A percentile compares a stretch with the other conserved stretches of the same genome.
phyloP scores from a whole-genome alignment of 35 echinoderm and acorn worm species.

The Lytechinus pictus region DNA sequence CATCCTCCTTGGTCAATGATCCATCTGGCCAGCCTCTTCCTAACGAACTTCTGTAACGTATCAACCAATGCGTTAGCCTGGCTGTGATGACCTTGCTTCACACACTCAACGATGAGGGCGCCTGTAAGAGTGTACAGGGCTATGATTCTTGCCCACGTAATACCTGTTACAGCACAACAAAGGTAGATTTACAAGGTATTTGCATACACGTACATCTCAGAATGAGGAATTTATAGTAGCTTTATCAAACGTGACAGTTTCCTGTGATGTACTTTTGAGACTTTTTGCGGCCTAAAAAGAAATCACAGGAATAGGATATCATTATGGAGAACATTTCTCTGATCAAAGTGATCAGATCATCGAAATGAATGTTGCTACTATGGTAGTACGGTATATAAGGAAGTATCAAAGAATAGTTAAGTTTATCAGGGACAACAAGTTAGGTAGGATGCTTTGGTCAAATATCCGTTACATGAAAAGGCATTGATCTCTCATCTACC shows the following conservation, averaged over 20 bases:
- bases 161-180: background rate
- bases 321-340: background rate
- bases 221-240: no score
- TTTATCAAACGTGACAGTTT: no score
- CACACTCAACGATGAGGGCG: slow-evolving; percentile 67
- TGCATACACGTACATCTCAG: no score
- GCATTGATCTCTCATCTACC: background rate
- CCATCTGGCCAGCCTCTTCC: slow-evolving; percentile 55
- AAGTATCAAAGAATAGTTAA: no score
- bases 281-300: no score
- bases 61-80: slow-evolving; percentile 61
- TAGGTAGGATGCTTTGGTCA: no score
- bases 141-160: slow-evolving; percentile 65
- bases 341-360: background rate
- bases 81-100: slow-evolving; percentile 60
- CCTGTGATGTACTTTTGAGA: no score
- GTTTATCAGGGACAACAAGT: no score
- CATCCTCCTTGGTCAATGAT: slow-evolving; percentile 70
- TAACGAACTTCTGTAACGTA: slow-evolving; percentile 58
- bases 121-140: slow-evolving; percentile 58
- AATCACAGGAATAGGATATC: no score
- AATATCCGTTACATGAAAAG: background rate
- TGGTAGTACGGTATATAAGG: background rate
- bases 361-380: background rate
- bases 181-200: background rate